Evolutionary conservation across 2,888 invertebrate genomes (phyloP), one percentile per base, ranked within the genome.

Genomic region (Oxyteleia sp.): DNA sequence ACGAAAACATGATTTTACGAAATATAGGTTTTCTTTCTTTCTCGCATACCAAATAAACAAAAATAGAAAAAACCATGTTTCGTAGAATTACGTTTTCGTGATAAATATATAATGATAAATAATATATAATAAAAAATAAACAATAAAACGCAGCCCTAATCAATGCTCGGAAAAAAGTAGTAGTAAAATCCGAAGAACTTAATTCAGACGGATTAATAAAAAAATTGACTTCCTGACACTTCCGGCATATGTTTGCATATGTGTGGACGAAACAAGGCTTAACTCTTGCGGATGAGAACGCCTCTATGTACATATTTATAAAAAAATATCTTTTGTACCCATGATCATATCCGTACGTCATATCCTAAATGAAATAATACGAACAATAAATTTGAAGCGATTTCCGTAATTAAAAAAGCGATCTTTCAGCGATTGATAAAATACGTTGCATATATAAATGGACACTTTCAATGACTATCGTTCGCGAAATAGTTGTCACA

Each of bases 271-370:
- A 43, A 63, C 47, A 68, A 61, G 78, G 55, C 68, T 69, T 43
- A 61, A 69, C 61, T 55, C 55, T 55, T 35, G 53, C 63, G 57
- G 18, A 66, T 18, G 66, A 76, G 35, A 51, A 76, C 53, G 69
- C 61, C 63, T 61, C 35, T 29, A n/a, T 80, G 66, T 80, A 80
- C 29, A 80, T 80, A 80, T 68, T 74, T 80, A 59, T 74, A 80
- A 15, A 23, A n/a, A 80, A 61, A 68, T 80, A 74, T 80, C 80
- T 74, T 80, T 80, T 80, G 29, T 80, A 80, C 80, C 80, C 74
- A 59, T 51, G 51, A 69, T 64, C 82, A 81, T 81, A 81, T 75
- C 81, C 75, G 55, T 81, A 35, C 43, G 51, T 71, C 75, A 82
- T 82, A 76, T 76, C 82, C 59, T 15, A 29, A 51, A 69, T 18